Base-by-base conservation (phyloP, 2,113 vertebrate genomes). In the Phaethornis superciliosus region DNA sequence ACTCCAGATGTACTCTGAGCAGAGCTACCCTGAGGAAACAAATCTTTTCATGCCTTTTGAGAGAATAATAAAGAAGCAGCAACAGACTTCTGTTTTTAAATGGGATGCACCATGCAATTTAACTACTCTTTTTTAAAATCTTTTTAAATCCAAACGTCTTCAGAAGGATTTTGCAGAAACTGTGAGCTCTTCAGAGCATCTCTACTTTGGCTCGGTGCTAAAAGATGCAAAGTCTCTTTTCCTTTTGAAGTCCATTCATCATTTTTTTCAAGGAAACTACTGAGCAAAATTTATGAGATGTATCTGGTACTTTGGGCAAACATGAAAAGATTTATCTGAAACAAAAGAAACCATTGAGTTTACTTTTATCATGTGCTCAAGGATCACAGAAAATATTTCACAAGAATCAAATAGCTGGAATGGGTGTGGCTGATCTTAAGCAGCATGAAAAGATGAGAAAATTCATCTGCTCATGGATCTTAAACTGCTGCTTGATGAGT, bases 371-470 rank as follows among this genome's bases (percentile, higher is more conserved):
- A 20, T 46, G 33, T 37, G 24, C 35, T 75, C 24, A 88, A 59
- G 44, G 46, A 79, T 71, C 67, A 90, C 16, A 60, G 90, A 85
- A 76, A 71, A 22, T 56, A 78, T 87, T 91, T 87, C 82, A 85
- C 65, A 88, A 79, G 54, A 71, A 76, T 71, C 44, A 72, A 85
- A 90, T 68, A 85, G 12, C 62, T 95, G 58, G 24, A 82, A 67
- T 76, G 47, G 89, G 83, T 15, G 26, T 42, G 76, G 33, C 19
- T 88, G 80, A 90, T 70, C 30, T 55, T 59, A 82, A 90, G 63
- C 33, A 60, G 40, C 58, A 79, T 24, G 68, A 94, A 88, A 92
- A 75, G 49, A 80, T 44, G 79, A 79, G 89, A 83, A 92, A 82
- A 83, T 46, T 69, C 10, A 71, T 79, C 62, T 54, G 12, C 79